Conservation (phyloP, 2,797 vertebrate species). For the Peromyscus melanophrys region DNA sequence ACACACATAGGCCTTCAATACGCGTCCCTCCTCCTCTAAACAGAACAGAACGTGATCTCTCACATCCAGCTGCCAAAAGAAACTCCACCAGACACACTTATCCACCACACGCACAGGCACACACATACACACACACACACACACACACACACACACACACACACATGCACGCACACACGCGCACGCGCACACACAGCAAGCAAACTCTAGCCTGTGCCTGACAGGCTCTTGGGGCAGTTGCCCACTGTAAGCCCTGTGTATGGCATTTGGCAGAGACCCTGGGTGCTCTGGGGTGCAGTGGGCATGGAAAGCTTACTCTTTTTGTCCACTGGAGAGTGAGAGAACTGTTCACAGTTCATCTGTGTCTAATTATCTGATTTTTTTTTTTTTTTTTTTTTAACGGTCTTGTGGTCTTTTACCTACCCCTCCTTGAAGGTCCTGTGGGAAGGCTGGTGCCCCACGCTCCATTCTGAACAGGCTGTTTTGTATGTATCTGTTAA, state of each 20-base stretch:
- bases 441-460: slow-evolving; percentile 91
- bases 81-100: slow-evolving; percentile 20
- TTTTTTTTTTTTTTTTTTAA: slow-evolving; percentile 86
- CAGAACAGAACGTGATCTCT: slow-evolving; percentile 84
- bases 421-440: slow-evolving; percentile 86
- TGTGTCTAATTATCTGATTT: slow-evolving; percentile 88
- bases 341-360: slow-evolving; percentile 91
- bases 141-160: background rate
- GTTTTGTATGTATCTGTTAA: slow-evolving; percentile 93
- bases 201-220: slow-evolving; percentile 77
- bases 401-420: slow-evolving; percentile 87
- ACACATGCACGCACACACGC: background rate
- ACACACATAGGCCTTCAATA: slow-evolving; percentile 93
- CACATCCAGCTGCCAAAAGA: slow-evolving; percentile 90
- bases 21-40: slow-evolving; percentile 88
- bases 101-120: no score
- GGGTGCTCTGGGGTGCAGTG: slow-evolving; percentile 82
- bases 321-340: slow-evolving; percentile 88
- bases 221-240: slow-evolving; percentile 67
- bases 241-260: slow-evolving; percentile 78
- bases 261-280: slow-evolving; percentile 84
- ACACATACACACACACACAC: background rate
- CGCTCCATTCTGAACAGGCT: slow-evolving; percentile 89
- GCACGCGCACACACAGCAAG: slow-evolving; percentile 23
- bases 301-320: slow-evolving; percentile 86